Conservation (phyloP, 2,888 invertebrate genomes). For the Fissipunctia ypsillon region DNA sequence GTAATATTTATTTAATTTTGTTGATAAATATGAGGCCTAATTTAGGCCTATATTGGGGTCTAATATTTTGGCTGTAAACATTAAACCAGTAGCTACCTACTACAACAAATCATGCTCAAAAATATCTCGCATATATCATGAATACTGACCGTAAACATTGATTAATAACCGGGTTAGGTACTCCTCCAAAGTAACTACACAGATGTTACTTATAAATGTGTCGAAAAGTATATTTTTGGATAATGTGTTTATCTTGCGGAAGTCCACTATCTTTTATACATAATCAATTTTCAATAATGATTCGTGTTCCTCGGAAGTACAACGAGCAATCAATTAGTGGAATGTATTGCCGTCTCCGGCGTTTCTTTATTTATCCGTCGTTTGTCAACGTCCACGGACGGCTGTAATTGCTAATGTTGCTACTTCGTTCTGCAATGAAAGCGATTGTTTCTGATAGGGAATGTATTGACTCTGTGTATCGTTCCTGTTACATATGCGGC, state of each 20-base stretch:
- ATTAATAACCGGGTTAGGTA: neutral
- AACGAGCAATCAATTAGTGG: constrained; percentile 59
- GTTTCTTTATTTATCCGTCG: constrained; percentile 72
- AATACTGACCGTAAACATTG: neutral
- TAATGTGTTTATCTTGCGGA: neutral
- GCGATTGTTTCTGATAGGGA: constrained; percentile 15
- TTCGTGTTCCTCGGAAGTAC: constrained; percentile 45
- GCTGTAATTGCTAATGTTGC: constrained; percentile 60
- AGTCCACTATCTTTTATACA: neutral
- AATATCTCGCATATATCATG: neutral
- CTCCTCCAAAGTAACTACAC: neutral
- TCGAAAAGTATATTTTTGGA: neutral
- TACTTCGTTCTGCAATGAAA: constrained; percentile 33
- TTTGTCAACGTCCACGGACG: constrained; percentile 71
- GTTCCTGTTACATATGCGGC: no score
- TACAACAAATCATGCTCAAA: neutral
- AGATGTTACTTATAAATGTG: neutral
- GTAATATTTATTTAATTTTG: no score
- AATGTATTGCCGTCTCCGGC: constrained; percentile 65
- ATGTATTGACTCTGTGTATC: no score
- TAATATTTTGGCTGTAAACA: no score
- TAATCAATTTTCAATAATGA: constrained; percentile 37
- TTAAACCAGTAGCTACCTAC: neutral
- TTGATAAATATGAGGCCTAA: no score
- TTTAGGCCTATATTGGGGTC: no score